Evolutionary conservation across 2,113 vertebrate genomes (phyloP).

Genomic region (Danionella cerebrum): DNA sequence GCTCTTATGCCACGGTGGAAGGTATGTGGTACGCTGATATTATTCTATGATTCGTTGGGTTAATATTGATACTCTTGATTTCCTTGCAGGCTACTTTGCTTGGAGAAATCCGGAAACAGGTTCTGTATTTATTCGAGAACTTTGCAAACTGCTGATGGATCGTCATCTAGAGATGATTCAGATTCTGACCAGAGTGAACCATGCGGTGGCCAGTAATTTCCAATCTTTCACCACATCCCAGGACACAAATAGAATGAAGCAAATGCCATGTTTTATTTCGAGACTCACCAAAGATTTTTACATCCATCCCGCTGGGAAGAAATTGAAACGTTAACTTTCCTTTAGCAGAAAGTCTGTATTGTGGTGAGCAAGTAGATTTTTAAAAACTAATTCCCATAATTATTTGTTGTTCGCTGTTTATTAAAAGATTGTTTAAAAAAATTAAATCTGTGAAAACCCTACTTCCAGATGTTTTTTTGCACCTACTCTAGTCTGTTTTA

Average conservation of each 20-base stretch:
- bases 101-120: constrained; percentile 7
- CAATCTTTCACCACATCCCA: neutral
- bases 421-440: too few species aligned
- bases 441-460: too few species aligned
- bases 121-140: neutral
- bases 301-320: neutral
- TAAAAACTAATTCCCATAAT: too few species aligned
- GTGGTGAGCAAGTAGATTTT: neutral
- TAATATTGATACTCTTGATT: neutral
- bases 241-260: neutral
- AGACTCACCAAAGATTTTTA: constrained; percentile 1
- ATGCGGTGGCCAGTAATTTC: neutral
- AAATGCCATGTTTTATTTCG: constrained; percentile 12
- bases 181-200: constrained; percentile 3
- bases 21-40: neutral
- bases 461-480: too few species aligned
- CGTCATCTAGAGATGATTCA: neutral
- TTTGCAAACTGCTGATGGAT: neutral
- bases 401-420: too few species aligned
- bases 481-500: too few species aligned
- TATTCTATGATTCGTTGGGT: neutral
- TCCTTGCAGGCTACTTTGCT: neutral
- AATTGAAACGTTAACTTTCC: neutral
- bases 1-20: constrained; percentile 7
- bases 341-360: neutral